Percentiles rank a stretch among this genome's conserved stretches.
Evolutionary conservation across 2,797 vertebrate species (phyloP).

Genomic region (Botia almorhae): DNA sequence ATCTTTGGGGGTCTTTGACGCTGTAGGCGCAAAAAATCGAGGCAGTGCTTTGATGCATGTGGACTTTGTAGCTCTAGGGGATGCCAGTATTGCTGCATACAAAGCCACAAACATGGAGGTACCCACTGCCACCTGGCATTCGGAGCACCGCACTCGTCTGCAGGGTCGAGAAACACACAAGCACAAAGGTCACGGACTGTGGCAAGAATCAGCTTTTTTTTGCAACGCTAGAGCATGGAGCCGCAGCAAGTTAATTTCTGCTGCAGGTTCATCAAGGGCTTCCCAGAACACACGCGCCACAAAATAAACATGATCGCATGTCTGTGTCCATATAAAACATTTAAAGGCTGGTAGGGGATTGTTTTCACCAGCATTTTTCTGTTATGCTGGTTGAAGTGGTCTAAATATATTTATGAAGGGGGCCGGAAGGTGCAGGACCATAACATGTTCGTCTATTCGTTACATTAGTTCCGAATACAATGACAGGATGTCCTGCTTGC

Average conservation of each 20-base stretch:
- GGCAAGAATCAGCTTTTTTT: slow-evolving; percentile 1
- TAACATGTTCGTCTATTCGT: too few species aligned
- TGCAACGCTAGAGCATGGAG: slow-evolving; percentile 3
- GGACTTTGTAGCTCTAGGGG: slow-evolving; percentile 48
- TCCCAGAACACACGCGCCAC: slow-evolving; percentile 8
- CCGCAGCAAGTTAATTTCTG: slow-evolving; percentile 13
- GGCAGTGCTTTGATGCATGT: slow-evolving; percentile 36
- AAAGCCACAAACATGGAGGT: slow-evolving; percentile 56
- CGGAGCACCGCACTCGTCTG: slow-evolving; percentile 36
- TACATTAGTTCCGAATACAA: too few species aligned
- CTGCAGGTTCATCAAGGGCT: slow-evolving; percentile 11
- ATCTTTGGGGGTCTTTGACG: slow-evolving; percentile 34
- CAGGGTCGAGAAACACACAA: slow-evolving; percentile 14
- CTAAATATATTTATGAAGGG: too few species aligned
- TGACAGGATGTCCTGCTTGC: too few species aligned
- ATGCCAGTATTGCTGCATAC: slow-evolving; percentile 47
- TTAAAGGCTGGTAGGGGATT: background rate
- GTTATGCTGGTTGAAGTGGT: too few species aligned
- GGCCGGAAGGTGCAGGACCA: too few species aligned
- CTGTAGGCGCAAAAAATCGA: slow-evolving; percentile 32
- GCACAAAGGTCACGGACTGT: slow-evolving; percentile 49
- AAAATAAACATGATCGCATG: slow-evolving; percentile 13
- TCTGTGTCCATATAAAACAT: slow-evolving; percentile 32
- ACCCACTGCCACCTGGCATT: slow-evolving; percentile 48
- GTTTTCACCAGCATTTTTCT: too few species aligned